Evolutionary conservation across 2,797 vertebrate species (phyloP), one percentile per base, ranked within the genome.

Genomic region (Hybognathus amarus): DNA sequence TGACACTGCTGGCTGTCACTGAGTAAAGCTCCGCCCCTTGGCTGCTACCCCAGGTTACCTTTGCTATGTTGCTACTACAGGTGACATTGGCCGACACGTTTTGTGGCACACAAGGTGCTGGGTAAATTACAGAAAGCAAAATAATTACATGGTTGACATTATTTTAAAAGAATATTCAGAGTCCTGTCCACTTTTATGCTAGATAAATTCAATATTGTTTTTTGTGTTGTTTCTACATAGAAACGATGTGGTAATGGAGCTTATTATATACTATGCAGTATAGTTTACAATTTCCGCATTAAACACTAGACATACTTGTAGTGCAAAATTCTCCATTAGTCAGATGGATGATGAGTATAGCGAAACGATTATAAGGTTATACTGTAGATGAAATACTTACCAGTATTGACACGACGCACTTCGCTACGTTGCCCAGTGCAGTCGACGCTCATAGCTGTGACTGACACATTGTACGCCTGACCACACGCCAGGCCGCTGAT

Each of bases 401-500:
- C 94, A 42, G 93, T 92, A 8, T 11, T 81, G 68, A 93, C 75
- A 5, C 75, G 54, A 74, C 86, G 17, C 9, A 89, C 13, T 15
- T 90, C 78, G 54, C 94, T 94, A 42, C 77, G 90, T 22, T 87
- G 89, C 42, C 93, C 93, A 0, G 54, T 36, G 64, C 94, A 95
- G 1, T 52, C 59, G 0, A 78, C 68, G 38, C 92, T 89, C 3
- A 91, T 3, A 24, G 94, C 94, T 4, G 73, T 83, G 17, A 90
- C 90, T 1, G 91, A 92, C 69, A 96, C 92, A 0, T 86, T 71
- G 83, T 94, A 95, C 24, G 67, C 47, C 74, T 91, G 89, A 17
- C 95, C 94, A 77, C 95, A 96, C 5, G 8, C 67, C 77, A 95
- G 86, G 13, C 30, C 68, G 0, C 71, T 54, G 73, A 95, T 92